Evolutionary conservation across 2,113 vertebrate species (phyloP).

Genomic region (Beaufortia kweichowensis): DNA sequence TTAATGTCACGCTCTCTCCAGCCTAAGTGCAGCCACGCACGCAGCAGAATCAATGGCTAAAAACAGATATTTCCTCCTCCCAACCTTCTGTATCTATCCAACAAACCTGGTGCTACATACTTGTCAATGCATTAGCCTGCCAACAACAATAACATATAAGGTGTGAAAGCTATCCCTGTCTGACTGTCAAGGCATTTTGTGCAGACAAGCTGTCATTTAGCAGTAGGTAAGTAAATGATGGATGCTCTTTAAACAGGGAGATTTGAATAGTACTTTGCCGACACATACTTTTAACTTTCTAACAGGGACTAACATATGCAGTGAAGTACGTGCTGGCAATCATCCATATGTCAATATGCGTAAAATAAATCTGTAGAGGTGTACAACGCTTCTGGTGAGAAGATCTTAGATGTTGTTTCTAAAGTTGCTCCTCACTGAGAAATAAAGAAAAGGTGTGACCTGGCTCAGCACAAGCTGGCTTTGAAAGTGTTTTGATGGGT

Average conservation of each 20-base stretch:
- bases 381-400: not conserved
- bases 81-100: constrained; percentile 40
- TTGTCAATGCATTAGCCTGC: constrained; percentile 56
- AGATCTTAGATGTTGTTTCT: constrained; percentile 9
- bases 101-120: constrained; percentile 45
- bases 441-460: constrained; percentile 6
- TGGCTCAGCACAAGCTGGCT: constrained; percentile 7
- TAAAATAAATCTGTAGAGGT: constrained; percentile 21
- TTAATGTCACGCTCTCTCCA: constrained; percentile 38
- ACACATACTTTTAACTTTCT: not conserved
- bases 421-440: constrained; percentile 1
- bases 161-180: constrained; percentile 47
- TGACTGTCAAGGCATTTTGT: constrained; percentile 48
- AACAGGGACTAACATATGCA: constrained; percentile 39
- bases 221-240: constrained; percentile 34
- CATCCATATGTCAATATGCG: constrained; percentile 29
- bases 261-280: constrained; percentile 7
- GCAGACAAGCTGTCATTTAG: constrained; percentile 51
- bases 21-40: constrained; percentile 17
- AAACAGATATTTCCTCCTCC: constrained; percentile 42
- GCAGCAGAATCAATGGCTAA: constrained; percentile 25
- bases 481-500: constrained; percentile 32
- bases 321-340: constrained; percentile 54
- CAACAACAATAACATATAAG: constrained; percentile 55
- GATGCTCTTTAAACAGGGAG: constrained; percentile 35